Evolutionary conservation across 2,113 vertebrate genomes (phyloP).

Genomic region (Sorex fumeus): DNA sequence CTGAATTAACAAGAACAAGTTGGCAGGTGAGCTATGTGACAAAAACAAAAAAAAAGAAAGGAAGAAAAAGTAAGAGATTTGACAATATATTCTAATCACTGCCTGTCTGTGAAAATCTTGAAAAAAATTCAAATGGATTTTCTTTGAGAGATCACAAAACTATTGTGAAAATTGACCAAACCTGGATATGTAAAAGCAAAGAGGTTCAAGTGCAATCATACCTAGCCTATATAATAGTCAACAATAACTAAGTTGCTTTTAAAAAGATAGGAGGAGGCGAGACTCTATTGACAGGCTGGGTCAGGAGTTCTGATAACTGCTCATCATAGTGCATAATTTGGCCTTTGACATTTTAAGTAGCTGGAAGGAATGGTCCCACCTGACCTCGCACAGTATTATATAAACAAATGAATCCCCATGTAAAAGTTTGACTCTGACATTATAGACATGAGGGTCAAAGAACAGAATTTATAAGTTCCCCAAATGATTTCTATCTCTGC

Average conservation of each 20-base stretch:
- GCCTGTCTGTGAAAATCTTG: conserved; percentile 84
- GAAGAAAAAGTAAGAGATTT: conserved; percentile 82
- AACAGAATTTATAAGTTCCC: conserved; percentile 78
- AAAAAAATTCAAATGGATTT: conserved; percentile 86
- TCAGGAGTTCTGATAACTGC: conserved; percentile 69
- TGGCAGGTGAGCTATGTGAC: conserved; percentile 92
- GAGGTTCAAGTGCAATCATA: conserved; percentile 63
- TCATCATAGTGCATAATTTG: conserved; percentile 70
- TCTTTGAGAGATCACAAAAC: conserved; percentile 83
- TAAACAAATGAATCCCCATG: conserved; percentile 75
- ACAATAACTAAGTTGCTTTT: conserved; percentile 75
- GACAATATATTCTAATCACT: conserved; percentile 90
- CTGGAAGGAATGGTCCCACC: conserved; percentile 56
- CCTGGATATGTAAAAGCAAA: conserved; percentile 30
- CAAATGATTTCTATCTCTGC: conserved; percentile 57
- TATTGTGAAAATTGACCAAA: conserved; percentile 78
- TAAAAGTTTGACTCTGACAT: conserved; percentile 71
- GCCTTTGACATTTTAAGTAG: conserved; percentile 78
- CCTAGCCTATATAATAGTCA: conserved; percentile 23
- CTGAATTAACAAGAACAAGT: conserved; percentile 91
- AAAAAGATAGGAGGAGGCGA: background rate
- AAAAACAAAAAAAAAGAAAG: conserved; percentile 82
- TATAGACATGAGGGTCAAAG: conserved; percentile 76
- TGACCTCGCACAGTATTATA: conserved; percentile 74
- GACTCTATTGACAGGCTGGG: conserved; percentile 74